Evolutionary conservation across 2,888 invertebrate genomes (phyloP), one percentile per base, ranked within the genome.

Genomic region (Ptycholaimellus sp.): DNA sequence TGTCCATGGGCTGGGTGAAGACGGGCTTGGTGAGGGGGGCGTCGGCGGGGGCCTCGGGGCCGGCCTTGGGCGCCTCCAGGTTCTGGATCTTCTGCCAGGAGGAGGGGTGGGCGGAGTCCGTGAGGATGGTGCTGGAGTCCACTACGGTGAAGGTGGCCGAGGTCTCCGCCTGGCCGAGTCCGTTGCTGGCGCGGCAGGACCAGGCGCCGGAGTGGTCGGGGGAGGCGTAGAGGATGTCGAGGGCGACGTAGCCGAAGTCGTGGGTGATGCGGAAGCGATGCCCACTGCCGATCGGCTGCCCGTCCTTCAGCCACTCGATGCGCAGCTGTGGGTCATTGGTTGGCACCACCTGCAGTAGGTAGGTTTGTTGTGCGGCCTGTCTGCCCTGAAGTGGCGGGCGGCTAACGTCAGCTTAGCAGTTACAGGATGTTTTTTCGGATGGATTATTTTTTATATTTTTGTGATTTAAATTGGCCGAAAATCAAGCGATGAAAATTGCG

Each of bases 221-320:
- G 39, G 83, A 81, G 41, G 78, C 75, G 58, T 87, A 83, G 44
- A 76, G 72, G 52, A 96, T 82, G 63, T 93, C 87, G 53, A 96
- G 68, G 37, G 85, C 79, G 47, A 87, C 81, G 54, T 87, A 90
- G 52, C 93, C 90, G 67, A 93, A 90, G 65, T 93, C 93, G 60
- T 85, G 48, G 16, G 51, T 53, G 25, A 50, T 46, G 7, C 47
- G 39, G 47, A 51, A 54, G 3, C n/a, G n/a, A n/a, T n/a, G n/a
- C n/a, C n/a, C n/a, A n/a, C n/a, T n/a, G n/a, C n/a, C n/a, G 40
- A 96, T 62, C 11, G 80, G 76, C 57, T 79, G 74, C 29, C 80
- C 85, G 59, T 96, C 85, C 42, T 78, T 72, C 65, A 78, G 83
- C 87, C 93, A 96, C 61, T 60, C 83, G 23, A 68, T 61, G 35